These are phyloP conservation scores for Drosophila neutralis DNA, from an alignment of 2,888 invertebrate genomes.

Conservation along the genomic window DNA sequence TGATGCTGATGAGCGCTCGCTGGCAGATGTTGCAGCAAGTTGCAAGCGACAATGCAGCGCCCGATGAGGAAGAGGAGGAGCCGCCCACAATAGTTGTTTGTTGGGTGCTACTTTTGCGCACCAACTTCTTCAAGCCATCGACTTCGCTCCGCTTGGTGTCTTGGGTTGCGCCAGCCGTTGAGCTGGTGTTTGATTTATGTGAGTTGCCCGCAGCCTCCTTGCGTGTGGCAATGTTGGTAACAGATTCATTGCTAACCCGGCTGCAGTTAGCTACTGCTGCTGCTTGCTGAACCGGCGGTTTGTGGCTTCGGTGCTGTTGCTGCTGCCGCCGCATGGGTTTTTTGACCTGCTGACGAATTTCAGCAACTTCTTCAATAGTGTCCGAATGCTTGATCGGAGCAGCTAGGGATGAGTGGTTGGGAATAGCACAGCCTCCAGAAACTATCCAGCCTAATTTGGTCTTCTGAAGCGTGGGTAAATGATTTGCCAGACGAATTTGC, in stretches of 20 bases:
- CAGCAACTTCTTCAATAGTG: no score
- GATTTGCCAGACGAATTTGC: no score
- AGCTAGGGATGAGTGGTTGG: no score
- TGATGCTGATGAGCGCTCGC: no score
- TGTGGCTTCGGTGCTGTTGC: slow-evolving; percentile 35
- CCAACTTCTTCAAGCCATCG: slow-evolving; percentile 99
- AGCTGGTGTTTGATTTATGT: slow-evolving; percentile 9
- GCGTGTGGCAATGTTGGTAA: slow-evolving; percentile 76
- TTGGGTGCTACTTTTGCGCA: slow-evolving; percentile 91
- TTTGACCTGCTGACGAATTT: no score
- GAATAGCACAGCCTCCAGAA: no score
- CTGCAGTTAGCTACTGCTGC: slow-evolving; percentile 38
- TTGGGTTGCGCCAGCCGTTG: slow-evolving; percentile 5
- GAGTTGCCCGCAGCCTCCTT: slow-evolving; percentile 83
- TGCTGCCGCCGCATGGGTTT: slow-evolving; percentile 34
- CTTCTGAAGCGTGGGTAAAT: no score
- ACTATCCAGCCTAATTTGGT: no score
- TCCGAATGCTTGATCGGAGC: no score
- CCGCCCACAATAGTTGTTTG: slow-evolving; percentile 59
- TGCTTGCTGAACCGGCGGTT: slow-evolving; percentile 21
- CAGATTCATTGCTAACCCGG: slow-evolving; percentile 57
- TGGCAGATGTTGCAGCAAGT: no score
- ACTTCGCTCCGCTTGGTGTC: slow-evolving; percentile 88
- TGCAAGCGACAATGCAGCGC: slow-evolving; percentile 9
- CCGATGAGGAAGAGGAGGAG: slow-evolving; percentile 18